Percentiles rank a stretch among this genome's conserved stretches.
phyloP scores from a whole-genome alignment of 2,113 vertebrate species.

The Meles meles region DNA sequence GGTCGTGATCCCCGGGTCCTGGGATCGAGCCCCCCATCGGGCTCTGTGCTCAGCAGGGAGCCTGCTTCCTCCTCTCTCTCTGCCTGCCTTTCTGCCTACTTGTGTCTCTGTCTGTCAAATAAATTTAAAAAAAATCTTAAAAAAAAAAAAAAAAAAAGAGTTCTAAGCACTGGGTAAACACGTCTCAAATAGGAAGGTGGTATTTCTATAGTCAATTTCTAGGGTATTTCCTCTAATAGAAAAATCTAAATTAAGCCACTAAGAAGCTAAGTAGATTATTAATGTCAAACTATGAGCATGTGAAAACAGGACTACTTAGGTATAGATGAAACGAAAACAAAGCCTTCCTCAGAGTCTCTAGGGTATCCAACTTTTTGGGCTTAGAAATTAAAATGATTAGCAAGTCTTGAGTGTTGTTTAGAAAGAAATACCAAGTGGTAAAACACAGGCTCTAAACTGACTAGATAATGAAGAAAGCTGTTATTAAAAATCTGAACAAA shows the following conservation, averaged over 20 bases:
- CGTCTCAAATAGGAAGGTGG: neutral
- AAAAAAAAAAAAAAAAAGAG: neutral
- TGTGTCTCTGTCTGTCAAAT: too few relatives aligned
- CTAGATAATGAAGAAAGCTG: slow-evolving; percentile 5
- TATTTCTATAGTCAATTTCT: neutral
- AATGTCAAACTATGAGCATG: neutral
- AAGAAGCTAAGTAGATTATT: neutral
- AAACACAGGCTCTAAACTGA: neutral
- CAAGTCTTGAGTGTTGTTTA: neutral
- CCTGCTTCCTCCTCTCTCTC: too few relatives aligned
- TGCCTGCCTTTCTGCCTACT: too few relatives aligned
- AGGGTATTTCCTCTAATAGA: neutral
- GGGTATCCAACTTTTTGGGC: neutral
- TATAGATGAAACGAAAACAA: neutral
- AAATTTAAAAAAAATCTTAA: neutral
- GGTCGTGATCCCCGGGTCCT: too few relatives aligned
- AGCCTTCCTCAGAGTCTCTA: neutral
- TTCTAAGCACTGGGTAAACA: neutral
- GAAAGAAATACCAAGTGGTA: neutral
- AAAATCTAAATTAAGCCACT: neutral
- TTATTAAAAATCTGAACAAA: slow-evolving; percentile 12
- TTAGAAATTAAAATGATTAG: slow-evolving; percentile 9
- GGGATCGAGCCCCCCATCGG: too few relatives aligned
- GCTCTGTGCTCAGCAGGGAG: too few relatives aligned
- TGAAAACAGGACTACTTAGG: neutral